These are phyloP conservation scores for Chrysemys picta DNA, from an alignment of 2,113 vertebrate species.

Conservation along the genomic window DNA sequence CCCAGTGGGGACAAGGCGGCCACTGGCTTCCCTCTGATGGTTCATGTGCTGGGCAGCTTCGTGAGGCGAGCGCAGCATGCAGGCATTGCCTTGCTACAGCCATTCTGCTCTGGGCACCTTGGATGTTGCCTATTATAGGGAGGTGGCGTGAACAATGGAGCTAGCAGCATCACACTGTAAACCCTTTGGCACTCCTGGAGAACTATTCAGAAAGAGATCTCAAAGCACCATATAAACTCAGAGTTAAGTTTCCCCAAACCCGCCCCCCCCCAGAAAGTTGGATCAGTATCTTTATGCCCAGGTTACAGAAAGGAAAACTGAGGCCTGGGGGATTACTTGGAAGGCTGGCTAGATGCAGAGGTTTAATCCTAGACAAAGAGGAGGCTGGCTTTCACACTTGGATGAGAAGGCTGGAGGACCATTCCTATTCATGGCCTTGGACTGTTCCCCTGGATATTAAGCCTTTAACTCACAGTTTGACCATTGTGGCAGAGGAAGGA, in stretches of 20 bases:
- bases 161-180: too few relatives aligned
- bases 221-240: background rate
- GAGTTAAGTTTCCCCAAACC: accelerated
- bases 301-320: background rate
- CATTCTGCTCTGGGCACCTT: background rate
- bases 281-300: background rate
- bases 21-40: background rate
- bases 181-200: too few relatives aligned
- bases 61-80: too few relatives aligned
- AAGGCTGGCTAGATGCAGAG: too few relatives aligned
- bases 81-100: background rate
- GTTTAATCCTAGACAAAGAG: too few relatives aligned
- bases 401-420: too few relatives aligned
- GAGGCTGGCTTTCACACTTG: too few relatives aligned
- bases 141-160: background rate
- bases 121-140: background rate
- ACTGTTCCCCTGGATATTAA: too few relatives aligned
- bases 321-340: background rate
- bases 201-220: background rate
- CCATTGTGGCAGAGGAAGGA: too few relatives aligned
- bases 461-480: too few relatives aligned
- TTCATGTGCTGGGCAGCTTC: background rate
- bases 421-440: too few relatives aligned
- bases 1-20: background rate
- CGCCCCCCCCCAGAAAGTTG: background rate